Evolutionary conservation across 2,797 vertebrate species (phyloP).

Genomic region (Enoplosus armatus): DNA sequence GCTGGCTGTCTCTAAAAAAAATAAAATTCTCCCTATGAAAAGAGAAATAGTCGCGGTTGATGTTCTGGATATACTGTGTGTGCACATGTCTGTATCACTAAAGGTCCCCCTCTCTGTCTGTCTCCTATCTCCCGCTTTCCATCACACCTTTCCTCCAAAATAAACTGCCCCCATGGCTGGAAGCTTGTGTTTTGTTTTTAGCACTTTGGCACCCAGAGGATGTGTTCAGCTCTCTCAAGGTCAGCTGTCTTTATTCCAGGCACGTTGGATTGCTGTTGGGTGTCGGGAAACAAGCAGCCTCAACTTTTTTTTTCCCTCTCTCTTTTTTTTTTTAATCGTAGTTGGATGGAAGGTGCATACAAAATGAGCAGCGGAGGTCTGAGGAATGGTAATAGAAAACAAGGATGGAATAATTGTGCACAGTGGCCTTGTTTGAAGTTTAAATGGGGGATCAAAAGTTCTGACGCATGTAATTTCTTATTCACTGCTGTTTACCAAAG

Average conservation of each 20-base stretch:
- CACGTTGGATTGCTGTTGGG: conserved; percentile 64
- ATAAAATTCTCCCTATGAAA: background rate
- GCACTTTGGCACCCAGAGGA: conserved; percentile 69
- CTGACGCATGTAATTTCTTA: conserved; percentile 11
- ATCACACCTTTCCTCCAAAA: conserved; percentile 59
- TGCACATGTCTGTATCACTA: conserved; percentile 17
- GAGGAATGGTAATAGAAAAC: conserved; percentile 39
- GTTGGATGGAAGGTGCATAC: conserved; percentile 61
- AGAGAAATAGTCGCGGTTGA: conserved; percentile 3
- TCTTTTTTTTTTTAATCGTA: conserved; percentile 25
- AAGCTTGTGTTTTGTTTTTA: conserved; percentile 69
- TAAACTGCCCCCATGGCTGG: conserved; percentile 62
- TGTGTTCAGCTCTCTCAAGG: conserved; percentile 73
- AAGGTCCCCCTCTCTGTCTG: conserved; percentile 2
- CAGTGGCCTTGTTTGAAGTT: conserved; percentile 26
- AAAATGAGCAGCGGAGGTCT: conserved; percentile 45
- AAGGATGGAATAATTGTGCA: background rate
- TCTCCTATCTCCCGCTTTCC: conserved; percentile 38
- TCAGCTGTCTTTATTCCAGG: conserved; percentile 73
- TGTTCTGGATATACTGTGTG: conserved; percentile 34
- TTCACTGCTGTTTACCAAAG: conserved; percentile 20
- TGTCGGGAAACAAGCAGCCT: conserved; percentile 63
- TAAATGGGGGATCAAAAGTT: conserved; percentile 23
- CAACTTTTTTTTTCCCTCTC: conserved; percentile 21
- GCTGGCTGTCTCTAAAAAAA: conserved; percentile 30